Evolutionary conservation across 2,113 vertebrate genomes (phyloP), one percentile per base, ranked within the genome.

Genomic region (Psettodes erumei): DNA sequence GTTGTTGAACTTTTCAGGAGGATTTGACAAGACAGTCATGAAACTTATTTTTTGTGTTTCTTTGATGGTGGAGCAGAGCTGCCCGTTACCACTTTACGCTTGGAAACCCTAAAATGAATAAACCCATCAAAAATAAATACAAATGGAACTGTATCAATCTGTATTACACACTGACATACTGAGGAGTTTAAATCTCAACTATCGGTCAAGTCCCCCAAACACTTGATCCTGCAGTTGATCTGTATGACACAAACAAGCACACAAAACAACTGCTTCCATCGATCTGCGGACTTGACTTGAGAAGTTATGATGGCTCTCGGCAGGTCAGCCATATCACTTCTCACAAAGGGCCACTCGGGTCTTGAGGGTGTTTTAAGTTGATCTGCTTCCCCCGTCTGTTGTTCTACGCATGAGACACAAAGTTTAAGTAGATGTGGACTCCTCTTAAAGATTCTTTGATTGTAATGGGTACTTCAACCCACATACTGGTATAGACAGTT

Each of bases 41-140:
- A 16, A 9, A 92, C 90, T 15, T 90, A 98, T 96, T 90, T 82
- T 86, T 83, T 96, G 83, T 90, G 91, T 76, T 95, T 96, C 84
- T 97, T 96, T 6, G 71, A 6, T 2, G 95, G 95, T 23, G 6
- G 35, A 55, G 50, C 35, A 4, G 33, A 28, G 42, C 62, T 82
- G 62, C 79, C 89, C 1, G 81, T 65, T 25, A 74, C 40, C 1
- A 86, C 85, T 35, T 94, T 94, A 23, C 71, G 87, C 25, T 95
- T 95, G 23, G 93, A 94, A 16, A 91, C 73, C 82, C 93, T 95
- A 23, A 79, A 73, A 0, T 62, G 2, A 56, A 50, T 6, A 50
- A n/a, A n/a, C n/a, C n/a, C n/a, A n/a, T n/a, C n/a, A 32, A 8
- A 0, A 11, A 6, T 2, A 3, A 16, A n/a, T n/a, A n/a, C n/a